Evolutionary conservation across 1,140 invertebrate genomes (phyloP).

Genomic region (Cardiocondyla obscurior): DNA sequence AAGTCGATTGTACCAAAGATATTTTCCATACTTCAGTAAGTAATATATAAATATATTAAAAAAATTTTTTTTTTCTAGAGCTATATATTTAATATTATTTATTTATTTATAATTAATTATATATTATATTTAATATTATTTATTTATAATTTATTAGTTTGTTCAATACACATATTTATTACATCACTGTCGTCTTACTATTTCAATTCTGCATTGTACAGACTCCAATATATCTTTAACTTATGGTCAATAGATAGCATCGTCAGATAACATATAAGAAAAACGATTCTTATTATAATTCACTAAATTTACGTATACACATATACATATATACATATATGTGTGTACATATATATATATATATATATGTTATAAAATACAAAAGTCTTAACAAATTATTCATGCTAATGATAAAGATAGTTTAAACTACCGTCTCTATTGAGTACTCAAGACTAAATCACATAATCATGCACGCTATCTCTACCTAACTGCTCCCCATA

Average conservation of each 20-base stretch:
- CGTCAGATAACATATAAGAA: not conserved
- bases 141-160: slow-evolving; percentile 13
- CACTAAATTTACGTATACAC: slow-evolving; percentile 11
- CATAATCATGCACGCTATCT: slow-evolving; percentile 42
- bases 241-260: not conserved
- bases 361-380: slow-evolving; percentile 31
- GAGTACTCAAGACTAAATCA: slow-evolving; percentile 33
- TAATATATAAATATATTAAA: not conserved
- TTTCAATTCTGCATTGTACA: slow-evolving; percentile 32
- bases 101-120: not conserved
- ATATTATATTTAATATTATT: not conserved
- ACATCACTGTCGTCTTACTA: slow-evolving; percentile 17
- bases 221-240: slow-evolving; percentile 10
- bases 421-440: slow-evolving; percentile 33
- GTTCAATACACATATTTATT: slow-evolving; percentile 35
- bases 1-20: not conserved
- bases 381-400: slow-evolving; percentile 36
- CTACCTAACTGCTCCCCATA: slow-evolving; percentile 2
- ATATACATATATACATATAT: slow-evolving; percentile 10
- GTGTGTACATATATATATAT: slow-evolving; percentile 1
- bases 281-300: not conserved
- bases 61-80: too few species aligned
- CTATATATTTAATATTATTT: too few species aligned
- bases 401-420: slow-evolving; percentile 44
- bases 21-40: not conserved